Base-by-base conservation (phyloP, 2,113 vertebrate species). In the Pedetes capensis region DNA sequence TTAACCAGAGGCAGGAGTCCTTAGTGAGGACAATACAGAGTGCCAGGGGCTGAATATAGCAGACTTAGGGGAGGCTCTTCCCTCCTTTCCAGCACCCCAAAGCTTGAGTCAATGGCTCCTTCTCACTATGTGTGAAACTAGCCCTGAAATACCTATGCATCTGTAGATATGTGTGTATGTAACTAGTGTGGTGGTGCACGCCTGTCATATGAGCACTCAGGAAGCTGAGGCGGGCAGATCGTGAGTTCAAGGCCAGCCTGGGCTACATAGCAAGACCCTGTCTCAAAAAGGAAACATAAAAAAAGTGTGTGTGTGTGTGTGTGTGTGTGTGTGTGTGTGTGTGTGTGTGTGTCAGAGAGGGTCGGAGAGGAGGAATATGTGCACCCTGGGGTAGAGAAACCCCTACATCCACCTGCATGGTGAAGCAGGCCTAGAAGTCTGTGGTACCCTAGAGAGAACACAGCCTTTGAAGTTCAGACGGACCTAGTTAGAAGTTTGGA, bases 1-100 rank as follows among this genome's bases (percentile, higher is more conserved):
- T 64, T 64, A 59, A 64, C 32, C 42, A 69, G 47, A 75, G 34
- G 20, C 29, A 22, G 0, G 0, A 17, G 13, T 10, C 34, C 32
- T 22, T 29, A 3, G 11, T 20, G 71, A 80, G 6, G 29, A 25
- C 0, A 1, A 6, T 2, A 3, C 12, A 37, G 55, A 64, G 11
- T 34, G 32, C 37, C 37, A 51, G 72, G 32, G 12, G 7, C 61
- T 32, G 51, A n/a, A 27, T 44, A 20, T 0, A 55, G 34, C 39
- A 47, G 88, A 80, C 20, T 25, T 34, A 44, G 8, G 57, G 72
- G 18, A 29, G 9, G 1, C 49, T 37, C 14, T 57, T 51, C 39
- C 37, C 29, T 14, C 42, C 23, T 59, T 75, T 18, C 44, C 11
- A 44, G n/a, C 49, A 57, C 34, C 64, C 20, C 59, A 59, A 57